A percentile compares a stretch with the other conserved stretches of the same genome.
phyloP scores from a whole-genome alignment of 2,113 vertebrate species.

The Blennius ocellaris region DNA sequence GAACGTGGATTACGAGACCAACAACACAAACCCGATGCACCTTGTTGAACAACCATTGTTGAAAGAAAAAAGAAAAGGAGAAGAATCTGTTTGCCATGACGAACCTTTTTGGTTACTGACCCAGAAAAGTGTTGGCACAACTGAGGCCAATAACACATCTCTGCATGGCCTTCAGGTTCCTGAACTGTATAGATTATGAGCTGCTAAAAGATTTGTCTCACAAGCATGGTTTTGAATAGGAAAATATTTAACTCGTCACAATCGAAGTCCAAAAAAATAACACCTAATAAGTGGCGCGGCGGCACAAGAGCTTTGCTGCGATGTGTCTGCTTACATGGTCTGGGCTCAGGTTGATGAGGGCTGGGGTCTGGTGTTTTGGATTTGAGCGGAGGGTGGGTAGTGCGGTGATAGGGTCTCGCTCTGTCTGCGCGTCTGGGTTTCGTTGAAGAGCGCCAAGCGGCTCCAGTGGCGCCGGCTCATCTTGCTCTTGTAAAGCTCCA shows the following conservation, averaged over 20 bases:
- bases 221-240: neutral
- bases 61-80: no score
- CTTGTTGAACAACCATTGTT: no score
- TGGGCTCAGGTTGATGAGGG: slow-evolving; percentile 30
- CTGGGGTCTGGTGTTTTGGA: slow-evolving; percentile 36
- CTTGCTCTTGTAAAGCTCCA: slow-evolving; percentile 80
- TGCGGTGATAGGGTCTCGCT: slow-evolving; percentile 60
- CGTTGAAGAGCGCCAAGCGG: slow-evolving; percentile 68
- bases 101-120: no score
- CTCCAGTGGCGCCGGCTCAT: slow-evolving; percentile 79
- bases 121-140: no score
- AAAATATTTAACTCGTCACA: neutral
- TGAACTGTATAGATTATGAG: no score
- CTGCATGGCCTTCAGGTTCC: no score
- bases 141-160: no score
- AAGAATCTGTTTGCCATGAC: no score
- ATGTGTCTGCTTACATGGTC: slow-evolving; percentile 28
- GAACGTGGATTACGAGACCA: no score
- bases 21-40: no score
- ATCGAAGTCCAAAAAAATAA: neutral
- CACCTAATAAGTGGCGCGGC: slow-evolving; percentile 4
- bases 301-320: neutral
- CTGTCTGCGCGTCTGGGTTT: slow-evolving; percentile 69
- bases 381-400: slow-evolving; percentile 36
- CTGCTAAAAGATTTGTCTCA: neutral